phyloP scores from a whole-genome alignment of 2,888 invertebrate species.

The Pseudococcus jackbeardsleyi region DNA sequence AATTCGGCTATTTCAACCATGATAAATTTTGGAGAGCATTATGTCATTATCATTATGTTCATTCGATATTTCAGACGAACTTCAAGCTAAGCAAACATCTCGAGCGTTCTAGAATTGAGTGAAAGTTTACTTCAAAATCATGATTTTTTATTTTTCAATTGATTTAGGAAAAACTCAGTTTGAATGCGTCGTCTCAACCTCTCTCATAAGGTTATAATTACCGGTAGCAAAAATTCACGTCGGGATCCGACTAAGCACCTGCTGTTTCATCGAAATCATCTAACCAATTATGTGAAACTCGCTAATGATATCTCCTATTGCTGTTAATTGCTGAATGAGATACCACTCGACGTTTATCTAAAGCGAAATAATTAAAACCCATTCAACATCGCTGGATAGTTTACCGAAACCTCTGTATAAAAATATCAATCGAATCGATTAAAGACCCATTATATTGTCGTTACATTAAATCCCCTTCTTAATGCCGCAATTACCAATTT shows the following conservation, averaged over 20 bases:
- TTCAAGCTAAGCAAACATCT: no score
- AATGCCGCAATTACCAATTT: background rate
- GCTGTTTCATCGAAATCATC: background rate
- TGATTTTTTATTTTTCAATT: background rate
- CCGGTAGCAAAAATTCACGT: background rate
- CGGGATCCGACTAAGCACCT: background rate
- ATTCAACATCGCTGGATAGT: background rate
- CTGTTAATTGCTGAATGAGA: background rate
- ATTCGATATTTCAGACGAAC: no score
- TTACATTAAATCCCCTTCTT: background rate
- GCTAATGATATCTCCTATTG: background rate
- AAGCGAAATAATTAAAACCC: background rate
- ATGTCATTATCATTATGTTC: no score
- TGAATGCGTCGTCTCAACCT: background rate
- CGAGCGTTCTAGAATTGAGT: background rate
- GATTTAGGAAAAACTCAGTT: background rate
- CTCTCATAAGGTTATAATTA: background rate
- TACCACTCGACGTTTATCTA: background rate
- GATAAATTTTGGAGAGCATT: no score
- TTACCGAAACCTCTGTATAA: background rate
- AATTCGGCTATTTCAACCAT: no score
- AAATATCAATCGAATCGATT: background rate
- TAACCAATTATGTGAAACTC: background rate
- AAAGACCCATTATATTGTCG: background rate
- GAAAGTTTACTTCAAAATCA: background rate